These are phyloP conservation scores for Drosophila ezoana DNA, from an alignment of 2,888 invertebrate genomes.

Conservation along the genomic window DNA sequence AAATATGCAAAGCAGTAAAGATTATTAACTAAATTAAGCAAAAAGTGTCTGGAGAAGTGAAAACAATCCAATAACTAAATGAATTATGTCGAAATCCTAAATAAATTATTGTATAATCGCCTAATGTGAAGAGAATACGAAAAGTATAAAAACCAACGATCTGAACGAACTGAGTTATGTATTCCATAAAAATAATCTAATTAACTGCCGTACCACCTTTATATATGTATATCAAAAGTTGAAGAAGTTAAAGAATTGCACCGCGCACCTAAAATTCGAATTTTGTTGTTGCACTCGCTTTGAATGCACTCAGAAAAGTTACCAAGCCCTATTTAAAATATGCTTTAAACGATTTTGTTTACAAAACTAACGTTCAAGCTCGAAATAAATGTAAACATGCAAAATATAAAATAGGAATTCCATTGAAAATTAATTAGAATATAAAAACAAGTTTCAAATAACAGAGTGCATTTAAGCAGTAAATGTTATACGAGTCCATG, in stretches of 20 bases:
- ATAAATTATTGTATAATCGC: slow-evolving; percentile 72
- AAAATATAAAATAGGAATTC: slow-evolving; percentile 1
- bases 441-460: background rate
- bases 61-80: slow-evolving; percentile 14
- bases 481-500: background rate
- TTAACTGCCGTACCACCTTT: slow-evolving; percentile 68
- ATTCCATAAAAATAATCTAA: slow-evolving; percentile 39
- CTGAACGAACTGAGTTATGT: slow-evolving; percentile 39
- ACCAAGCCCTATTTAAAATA: slow-evolving; percentile 51
- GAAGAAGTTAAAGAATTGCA: slow-evolving; percentile 23
- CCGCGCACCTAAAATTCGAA: slow-evolving; percentile 47
- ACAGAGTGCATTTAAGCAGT: background rate
- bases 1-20: slow-evolving; percentile 40
- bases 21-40: slow-evolving; percentile 61
- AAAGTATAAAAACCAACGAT: slow-evolving; percentile 12
- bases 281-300: slow-evolving; percentile 44
- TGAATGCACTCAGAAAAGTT: slow-evolving; percentile 35
- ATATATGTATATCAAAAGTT: slow-evolving; percentile 32
- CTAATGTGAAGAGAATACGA: slow-evolving; percentile 35
- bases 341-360: slow-evolving; percentile 25
- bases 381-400: slow-evolving; percentile 64
- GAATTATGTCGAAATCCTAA: slow-evolving; percentile 65
- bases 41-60: slow-evolving; percentile 40
- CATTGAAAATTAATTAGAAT: background rate
- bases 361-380: slow-evolving; percentile 33